Evolutionary conservation across 2,113 vertebrate species (phyloP), one percentile per base, ranked within the genome.

Genomic region (Gorilla gorilla): DNA sequence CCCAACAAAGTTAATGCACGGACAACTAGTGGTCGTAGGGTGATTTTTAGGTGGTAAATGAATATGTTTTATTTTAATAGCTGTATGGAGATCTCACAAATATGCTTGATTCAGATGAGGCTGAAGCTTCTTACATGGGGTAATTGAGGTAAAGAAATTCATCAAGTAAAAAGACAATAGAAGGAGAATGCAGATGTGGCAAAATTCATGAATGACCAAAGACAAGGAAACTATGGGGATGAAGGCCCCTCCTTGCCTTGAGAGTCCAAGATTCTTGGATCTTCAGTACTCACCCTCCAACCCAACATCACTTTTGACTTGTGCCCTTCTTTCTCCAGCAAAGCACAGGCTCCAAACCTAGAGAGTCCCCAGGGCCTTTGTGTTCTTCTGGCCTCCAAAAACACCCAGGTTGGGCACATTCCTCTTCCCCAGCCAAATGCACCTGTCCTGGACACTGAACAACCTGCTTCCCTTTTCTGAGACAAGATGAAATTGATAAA

Each of bases 11-110:
- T 48, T 17, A 38, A 70, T 3, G 6, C 68, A 45, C 4, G n/a
- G 20, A 45, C 20, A 66, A 43, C 11, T 20, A 13, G 27, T 18
- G 5, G 40, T 40, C 55, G 5, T 3, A 38, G 59, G 23, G 40
- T 52, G 18, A 23, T 43, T 52, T 68, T 55, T 13, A 48, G 8
- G 27, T 40, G 32, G 61, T 11, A 35, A 0, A 4, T 2, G 9
- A 23, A 27, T 45, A 6, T 57, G 59, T 93, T 97, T 89, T 48
- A 55, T 55, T 59, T 89, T 59, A 85, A n/a, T 75, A 72, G 40
- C 88, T 64, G 50, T 14, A 30, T 55, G 25, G 25, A 5, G 1
- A 88, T 84, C 48, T 61, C 55, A 86, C 22, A 30, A 13, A 25
- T 43, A 57, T 27, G 48, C 48, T 85, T 68, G 32, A 85, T 23